phyloP scores from a whole-genome alignment of 2,797 vertebrate species.

The Spondyliosoma cantharus region DNA sequence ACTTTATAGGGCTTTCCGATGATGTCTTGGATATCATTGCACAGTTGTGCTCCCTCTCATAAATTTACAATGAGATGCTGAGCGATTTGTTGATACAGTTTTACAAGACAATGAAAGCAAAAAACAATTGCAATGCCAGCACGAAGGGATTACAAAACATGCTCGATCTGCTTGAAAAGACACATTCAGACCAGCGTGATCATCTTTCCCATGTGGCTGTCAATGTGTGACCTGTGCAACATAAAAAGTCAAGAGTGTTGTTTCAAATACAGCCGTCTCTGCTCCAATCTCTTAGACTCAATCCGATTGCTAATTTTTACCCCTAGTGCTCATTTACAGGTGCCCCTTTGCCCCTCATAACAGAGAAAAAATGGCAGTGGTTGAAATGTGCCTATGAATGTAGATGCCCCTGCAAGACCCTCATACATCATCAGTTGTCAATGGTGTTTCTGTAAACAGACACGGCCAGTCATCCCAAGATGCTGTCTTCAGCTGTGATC shows the following conservation, averaged over 20 bases:
- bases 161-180: neutral
- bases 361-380: no score
- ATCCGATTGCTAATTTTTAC: no score
- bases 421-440: no score
- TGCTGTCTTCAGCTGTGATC: no score
- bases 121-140: conserved; percentile 23
- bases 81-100: conserved; percentile 28
- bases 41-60: conserved; percentile 38
- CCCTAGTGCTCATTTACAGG: no score
- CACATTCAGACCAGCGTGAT: neutral
- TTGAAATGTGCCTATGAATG: no score
- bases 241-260: neutral
- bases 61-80: conserved; percentile 52
- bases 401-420: no score
- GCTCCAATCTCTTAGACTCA: no score
- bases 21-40: conserved; percentile 37
- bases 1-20: conserved; percentile 10
- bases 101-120: conserved; percentile 17
- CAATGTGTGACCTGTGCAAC: neutral
- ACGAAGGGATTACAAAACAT: conserved; percentile 10
- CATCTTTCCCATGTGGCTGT: neutral
- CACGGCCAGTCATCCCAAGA: no score
- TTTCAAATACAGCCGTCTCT: neutral
- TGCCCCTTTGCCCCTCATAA: no score
- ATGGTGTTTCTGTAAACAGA: no score